Percentiles rank a stretch among this genome's conserved stretches.
Conservation (phyloP, 2,888 invertebrate species). For the Seira ritae region DNA sequence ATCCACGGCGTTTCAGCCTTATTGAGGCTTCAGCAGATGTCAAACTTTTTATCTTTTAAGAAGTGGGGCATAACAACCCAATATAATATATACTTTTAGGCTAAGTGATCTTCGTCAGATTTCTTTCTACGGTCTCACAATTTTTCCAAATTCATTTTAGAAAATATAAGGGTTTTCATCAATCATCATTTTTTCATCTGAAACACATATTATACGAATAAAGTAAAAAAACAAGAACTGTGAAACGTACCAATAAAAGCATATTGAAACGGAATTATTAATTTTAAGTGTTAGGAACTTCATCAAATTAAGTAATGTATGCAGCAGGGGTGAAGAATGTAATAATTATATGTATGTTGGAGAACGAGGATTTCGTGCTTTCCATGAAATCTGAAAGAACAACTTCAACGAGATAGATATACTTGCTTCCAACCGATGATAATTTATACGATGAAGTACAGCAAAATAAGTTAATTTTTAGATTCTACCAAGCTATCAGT, state of each 20-base stretch:
- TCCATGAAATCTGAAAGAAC: background rate
- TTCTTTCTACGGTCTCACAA: background rate
- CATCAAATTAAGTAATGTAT: conserved; percentile 16
- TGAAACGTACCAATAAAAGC: conserved; percentile 49
- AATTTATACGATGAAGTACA: no score
- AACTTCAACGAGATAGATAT: conserved; percentile 16
- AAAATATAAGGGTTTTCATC: conserved; percentile 5
- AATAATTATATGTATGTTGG: background rate
- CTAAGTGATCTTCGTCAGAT: background rate
- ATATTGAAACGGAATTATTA: conserved; percentile 43
- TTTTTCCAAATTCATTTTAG: background rate
- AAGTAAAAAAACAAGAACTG: conserved; percentile 27
- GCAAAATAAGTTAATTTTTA: no score
- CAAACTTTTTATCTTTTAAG: no score
- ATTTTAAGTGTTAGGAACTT: conserved; percentile 30
- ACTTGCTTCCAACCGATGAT: conserved; percentile 13
- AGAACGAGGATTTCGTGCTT: background rate
- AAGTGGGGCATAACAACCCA: background rate
- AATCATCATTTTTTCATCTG: background rate
- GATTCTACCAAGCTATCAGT: no score
- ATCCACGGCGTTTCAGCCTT: no score
- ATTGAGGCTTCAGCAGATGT: no score
- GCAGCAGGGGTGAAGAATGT: background rate
- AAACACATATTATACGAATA: conserved; percentile 11
- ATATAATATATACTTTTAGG: background rate